phyloP scores from a whole-genome alignment of 2,888 invertebrate genomes.

The Megaustenia siamemsis region DNA sequence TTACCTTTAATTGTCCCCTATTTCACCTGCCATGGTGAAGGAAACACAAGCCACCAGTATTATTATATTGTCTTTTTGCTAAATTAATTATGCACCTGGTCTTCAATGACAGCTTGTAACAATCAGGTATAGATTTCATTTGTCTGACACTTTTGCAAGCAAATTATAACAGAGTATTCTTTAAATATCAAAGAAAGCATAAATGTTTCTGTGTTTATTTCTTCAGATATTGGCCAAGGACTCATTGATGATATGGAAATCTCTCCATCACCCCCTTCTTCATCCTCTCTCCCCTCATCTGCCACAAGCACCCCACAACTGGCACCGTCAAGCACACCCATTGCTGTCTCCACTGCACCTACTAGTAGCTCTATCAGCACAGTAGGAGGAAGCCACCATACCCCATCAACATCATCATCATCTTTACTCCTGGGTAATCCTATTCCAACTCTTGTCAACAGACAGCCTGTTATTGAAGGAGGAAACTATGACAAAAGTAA shows the following conservation, averaged over 20 bases:
- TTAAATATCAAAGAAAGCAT: too few relatives aligned
- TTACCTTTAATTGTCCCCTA: too few relatives aligned
- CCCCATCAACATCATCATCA: too few relatives aligned
- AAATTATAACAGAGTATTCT: too few relatives aligned
- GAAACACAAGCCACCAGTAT: too few relatives aligned
- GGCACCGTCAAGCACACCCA: constrained; percentile 57
- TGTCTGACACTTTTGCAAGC: too few relatives aligned
- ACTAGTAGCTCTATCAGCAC: not conserved
- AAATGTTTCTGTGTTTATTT: too few relatives aligned
- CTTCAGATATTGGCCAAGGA: constrained; percentile 78
- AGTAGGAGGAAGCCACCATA: not conserved
- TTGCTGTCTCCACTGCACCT: constrained; percentile 19
- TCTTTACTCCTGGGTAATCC: constrained; percentile 39
- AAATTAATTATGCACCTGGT: too few relatives aligned
- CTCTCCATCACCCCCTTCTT: constrained; percentile 89
- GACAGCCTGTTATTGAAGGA: constrained; percentile 41
- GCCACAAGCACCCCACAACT: constrained; percentile 64
- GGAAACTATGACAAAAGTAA: constrained; percentile 47
- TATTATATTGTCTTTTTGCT: too few relatives aligned
- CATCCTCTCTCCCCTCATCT: constrained; percentile 59
- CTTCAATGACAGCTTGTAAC: too few relatives aligned
- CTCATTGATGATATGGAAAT: constrained; percentile 94
- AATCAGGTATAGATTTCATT: too few relatives aligned
- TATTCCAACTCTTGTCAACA: constrained; percentile 50
- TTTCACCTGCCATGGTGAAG: too few relatives aligned